Evolutionary conservation across 2,888 invertebrate genomes (phyloP).

Genomic region (Trissonchulus sp.): DNA sequence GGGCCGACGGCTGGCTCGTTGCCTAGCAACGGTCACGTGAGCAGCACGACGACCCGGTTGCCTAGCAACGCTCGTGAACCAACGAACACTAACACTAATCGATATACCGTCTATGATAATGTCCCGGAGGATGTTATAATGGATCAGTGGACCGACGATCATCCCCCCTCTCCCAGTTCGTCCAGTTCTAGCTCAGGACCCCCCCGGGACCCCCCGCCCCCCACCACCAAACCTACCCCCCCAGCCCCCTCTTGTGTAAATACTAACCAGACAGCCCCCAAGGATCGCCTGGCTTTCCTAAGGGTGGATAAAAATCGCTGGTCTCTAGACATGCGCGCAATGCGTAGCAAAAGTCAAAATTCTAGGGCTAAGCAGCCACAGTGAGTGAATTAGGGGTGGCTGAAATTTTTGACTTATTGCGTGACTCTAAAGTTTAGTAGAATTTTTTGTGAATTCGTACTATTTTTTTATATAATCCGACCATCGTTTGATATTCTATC

Average conservation of each 20-base stretch:
- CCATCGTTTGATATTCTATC: too few species aligned
- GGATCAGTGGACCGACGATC: background rate
- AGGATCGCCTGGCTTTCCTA: background rate
- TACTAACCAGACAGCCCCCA: too few species aligned
- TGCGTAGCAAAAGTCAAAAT: background rate
- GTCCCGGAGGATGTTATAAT: background rate
- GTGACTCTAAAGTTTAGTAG: too few species aligned
- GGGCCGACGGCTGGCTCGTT: too few species aligned
- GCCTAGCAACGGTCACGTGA: too few species aligned
- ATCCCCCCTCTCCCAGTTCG: background rate
- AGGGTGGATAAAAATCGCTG: background rate
- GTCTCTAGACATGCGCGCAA: background rate
- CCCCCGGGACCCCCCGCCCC: background rate
- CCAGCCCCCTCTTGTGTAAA: too few species aligned
- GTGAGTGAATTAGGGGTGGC: too few species aligned
- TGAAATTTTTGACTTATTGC: too few species aligned
- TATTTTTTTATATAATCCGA: too few species aligned
- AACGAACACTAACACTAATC: background rate
- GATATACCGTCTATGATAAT: background rate
- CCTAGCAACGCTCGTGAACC: background rate
- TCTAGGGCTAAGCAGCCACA: conserved; percentile 1
- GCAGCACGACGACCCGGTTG: background rate
- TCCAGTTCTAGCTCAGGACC: background rate
- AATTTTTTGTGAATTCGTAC: too few species aligned
- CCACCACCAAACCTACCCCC: background rate